Percentiles rank a stretch among this genome's conserved stretches.
Conservation (phyloP, 2,113 vertebrate species). For the Willisornis vidua region DNA sequence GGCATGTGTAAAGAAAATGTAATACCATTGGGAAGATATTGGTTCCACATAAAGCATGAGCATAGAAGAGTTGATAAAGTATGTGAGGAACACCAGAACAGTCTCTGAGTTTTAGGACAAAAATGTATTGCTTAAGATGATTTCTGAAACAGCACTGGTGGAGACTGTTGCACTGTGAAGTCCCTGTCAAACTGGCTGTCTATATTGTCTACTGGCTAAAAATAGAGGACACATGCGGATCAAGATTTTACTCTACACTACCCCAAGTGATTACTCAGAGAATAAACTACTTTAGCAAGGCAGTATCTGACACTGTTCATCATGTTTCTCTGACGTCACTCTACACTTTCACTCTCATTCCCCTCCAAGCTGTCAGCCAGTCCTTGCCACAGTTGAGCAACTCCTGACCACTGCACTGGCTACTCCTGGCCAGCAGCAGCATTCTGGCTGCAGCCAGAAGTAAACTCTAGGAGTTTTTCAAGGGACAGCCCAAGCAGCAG, state of each 20-base stretch:
- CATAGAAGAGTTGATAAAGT: neutral
- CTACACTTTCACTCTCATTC: neutral
- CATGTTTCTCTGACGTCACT: neutral
- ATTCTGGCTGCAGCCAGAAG: neutral
- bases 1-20: neutral
- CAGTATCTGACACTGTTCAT: neutral
- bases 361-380: neutral
- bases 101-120: neutral
- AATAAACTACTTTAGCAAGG: neutral
- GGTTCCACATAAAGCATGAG: neutral
- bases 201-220: neutral
- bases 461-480: fast-evolving
- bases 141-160: neutral
- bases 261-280: neutral
- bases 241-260: neutral
- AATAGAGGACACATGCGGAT: neutral
- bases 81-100: neutral
- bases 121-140: neutral
- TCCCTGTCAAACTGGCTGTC: neutral
- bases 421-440: neutral
- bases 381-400: neutral
- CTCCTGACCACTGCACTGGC: neutral
- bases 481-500: neutral
- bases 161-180: neutral
- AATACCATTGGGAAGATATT: neutral